Evolutionary conservation across 2,888 invertebrate species (phyloP).

Genomic region (Beris morrisii): DNA sequence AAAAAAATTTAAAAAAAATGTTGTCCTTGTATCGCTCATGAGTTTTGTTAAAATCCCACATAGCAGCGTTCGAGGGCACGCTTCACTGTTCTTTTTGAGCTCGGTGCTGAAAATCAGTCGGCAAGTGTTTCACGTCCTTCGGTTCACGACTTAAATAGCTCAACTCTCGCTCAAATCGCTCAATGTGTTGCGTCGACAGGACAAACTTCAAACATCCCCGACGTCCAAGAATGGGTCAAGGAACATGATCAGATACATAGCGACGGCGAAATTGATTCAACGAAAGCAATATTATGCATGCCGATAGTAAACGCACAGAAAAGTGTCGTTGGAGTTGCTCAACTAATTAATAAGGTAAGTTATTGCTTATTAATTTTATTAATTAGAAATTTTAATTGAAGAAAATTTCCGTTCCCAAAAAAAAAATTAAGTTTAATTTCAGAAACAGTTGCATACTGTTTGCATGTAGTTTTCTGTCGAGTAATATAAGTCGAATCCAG

Average conservation of each 20-base stretch:
- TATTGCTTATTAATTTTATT: not conserved
- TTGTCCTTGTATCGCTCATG: not conserved
- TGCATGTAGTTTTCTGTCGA: too few species aligned
- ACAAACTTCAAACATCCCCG: slow-evolving; percentile 87
- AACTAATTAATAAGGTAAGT: slow-evolving; percentile 83
- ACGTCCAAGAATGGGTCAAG: slow-evolving; percentile 79
- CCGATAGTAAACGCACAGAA: slow-evolving; percentile 90
- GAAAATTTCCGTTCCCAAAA: too few species aligned
- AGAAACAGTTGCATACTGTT: too few species aligned
- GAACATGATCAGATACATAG: slow-evolving; percentile 61
- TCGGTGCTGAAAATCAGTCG: slow-evolving; percentile 70
- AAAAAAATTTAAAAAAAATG: not conserved
- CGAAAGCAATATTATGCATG: slow-evolving; percentile 85
- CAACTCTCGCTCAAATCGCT: slow-evolving; percentile 80
- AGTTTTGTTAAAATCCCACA: slow-evolving; percentile 21
- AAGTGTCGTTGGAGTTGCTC: slow-evolving; percentile 87
- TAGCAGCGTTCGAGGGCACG: slow-evolving; percentile 60
- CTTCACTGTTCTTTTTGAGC: slow-evolving; percentile 84
- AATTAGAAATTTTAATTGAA: not conserved
- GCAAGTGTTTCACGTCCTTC: slow-evolving; percentile 66
- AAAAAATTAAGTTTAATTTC: too few species aligned
- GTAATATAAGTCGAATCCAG: too few species aligned
- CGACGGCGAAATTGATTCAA: slow-evolving; percentile 68
- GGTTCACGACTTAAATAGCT: slow-evolving; percentile 64
- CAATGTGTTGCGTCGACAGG: slow-evolving; percentile 85